Base-by-base conservation (phyloP, 2,113 vertebrate species). In the Brachyistius frenatus region DNA sequence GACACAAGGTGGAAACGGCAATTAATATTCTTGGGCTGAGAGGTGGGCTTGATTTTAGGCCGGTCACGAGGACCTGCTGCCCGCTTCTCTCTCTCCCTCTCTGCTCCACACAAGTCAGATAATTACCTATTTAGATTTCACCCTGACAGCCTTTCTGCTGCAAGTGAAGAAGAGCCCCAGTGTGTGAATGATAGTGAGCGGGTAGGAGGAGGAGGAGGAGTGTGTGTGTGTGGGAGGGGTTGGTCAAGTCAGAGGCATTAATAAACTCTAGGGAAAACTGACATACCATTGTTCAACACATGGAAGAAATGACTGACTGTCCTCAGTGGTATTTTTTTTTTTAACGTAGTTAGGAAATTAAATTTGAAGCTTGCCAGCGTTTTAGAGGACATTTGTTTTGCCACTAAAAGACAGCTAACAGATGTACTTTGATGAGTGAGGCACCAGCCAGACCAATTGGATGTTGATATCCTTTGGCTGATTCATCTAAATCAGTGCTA, bases 61-160 rank as follows among this genome's bases (percentile, higher is more conserved):
- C 23, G 54, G 79, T 90, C 88, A 88, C 63, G 31, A 80, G 85
- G 75, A 79, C 57, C 66, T 67, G 52, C 68, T 15, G 49, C 68
- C 52, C 11, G 31, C 62, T 52, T 52, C 41, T 44, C 49, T 23
- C 60, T 81, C 81, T 56, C 55, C 10, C 39, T 79, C 54, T 66
- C 68, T 39, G 44, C 70, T 53, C 50, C 56, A 73, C 74, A 78
- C 73, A 81, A 81, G 81, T 83, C 67, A 74, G 73, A 90, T 93
- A 91, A 91, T 88, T 86, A 88, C 85, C 88, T 91, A 87, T 90
- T 91, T 90, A 90, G 85, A 91, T 89, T 91, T 86, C 72, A 85
- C 67, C 75, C 73, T 78, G 73, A 83, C 76, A 85, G 81, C 74
- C 71, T 87, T 89, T 87, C 56, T 85, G 57, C 68, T 67, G 58